Conservation (phyloP, 2,888 invertebrate genomes). For the Cheilosia pagana region DNA sequence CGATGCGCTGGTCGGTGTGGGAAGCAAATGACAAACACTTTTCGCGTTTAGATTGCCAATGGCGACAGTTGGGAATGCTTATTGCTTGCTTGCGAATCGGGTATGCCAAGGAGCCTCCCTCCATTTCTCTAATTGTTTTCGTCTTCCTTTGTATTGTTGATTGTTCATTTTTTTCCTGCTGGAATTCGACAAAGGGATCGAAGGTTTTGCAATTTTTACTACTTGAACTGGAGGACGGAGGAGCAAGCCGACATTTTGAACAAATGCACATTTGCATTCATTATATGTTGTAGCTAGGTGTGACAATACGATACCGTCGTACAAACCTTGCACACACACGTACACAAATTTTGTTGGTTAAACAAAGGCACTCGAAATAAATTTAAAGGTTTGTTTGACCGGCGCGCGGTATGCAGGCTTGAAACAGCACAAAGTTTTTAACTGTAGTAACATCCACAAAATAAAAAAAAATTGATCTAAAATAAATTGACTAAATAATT, state of each 20-base stretch:
- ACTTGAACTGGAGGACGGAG: slow-evolving; percentile 9
- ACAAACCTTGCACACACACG: not conserved
- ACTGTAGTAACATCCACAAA: slow-evolving; percentile 18
- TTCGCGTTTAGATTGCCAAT: slow-evolving; percentile 28
- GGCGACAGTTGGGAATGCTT: slow-evolving; percentile 23
- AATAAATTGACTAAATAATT: slow-evolving; percentile 54
- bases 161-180: slow-evolving; percentile 36
- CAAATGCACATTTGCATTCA: not conserved
- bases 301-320: slow-evolving; percentile 1
- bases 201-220: slow-evolving; percentile 53
- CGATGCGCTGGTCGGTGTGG: slow-evolving; percentile 76
- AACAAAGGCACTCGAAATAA: not conserved
- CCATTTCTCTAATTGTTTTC: slow-evolving; percentile 30
- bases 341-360: not conserved
- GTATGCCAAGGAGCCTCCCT: slow-evolving; percentile 9
- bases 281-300: not conserved
- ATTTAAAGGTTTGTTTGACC: not conserved
- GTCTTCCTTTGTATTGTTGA: slow-evolving; percentile 56
- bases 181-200: slow-evolving; percentile 43
- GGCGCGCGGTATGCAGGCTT: not conserved
- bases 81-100: slow-evolving; percentile 24
- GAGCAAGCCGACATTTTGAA: not conserved
- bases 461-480: slow-evolving; percentile 8
- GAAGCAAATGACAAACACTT: slow-evolving; percentile 76
- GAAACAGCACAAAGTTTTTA: slow-evolving; percentile 49